Evolutionary conservation across 1,140 invertebrate genomes (phyloP).

Genomic region (Diabrotica virgifera): DNA sequence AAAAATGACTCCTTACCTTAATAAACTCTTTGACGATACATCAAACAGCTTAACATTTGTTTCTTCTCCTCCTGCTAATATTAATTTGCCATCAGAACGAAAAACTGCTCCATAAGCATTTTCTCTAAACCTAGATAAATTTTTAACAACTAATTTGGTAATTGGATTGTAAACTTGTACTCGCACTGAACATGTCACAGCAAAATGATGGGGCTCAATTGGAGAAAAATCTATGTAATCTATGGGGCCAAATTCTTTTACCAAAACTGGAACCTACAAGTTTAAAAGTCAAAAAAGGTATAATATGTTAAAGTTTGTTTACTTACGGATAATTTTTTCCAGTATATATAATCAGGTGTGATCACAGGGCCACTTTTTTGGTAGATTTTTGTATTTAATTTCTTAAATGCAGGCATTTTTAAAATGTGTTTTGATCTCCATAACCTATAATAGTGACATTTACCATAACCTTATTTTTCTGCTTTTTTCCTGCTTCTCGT

Average conservation of each 20-base stretch:
- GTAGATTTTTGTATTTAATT: constrained; percentile 70
- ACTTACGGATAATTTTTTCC: constrained; percentile 79
- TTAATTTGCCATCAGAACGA: constrained; percentile 77
- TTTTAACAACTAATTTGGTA: constrained; percentile 79
- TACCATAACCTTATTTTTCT: no score
- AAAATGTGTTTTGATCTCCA: background rate
- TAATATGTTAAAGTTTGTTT: background rate
- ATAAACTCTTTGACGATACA: constrained; percentile 70
- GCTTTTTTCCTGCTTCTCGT: no score
- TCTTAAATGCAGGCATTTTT: constrained; percentile 66
- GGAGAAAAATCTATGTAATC: constrained; percentile 90
- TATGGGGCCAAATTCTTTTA: constrained; percentile 90
- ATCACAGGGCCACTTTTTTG: constrained; percentile 62
- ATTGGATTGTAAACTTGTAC: constrained; percentile 91
- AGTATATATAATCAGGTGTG: constrained; percentile 76
- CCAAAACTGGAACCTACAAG: constrained; percentile 76
- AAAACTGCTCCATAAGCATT: constrained; percentile 84
- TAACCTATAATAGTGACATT: background rate
- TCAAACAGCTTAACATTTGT: constrained; percentile 86
- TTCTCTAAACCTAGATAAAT: constrained; percentile 82
- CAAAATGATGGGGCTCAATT: constrained; percentile 82
- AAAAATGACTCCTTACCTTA: constrained; percentile 46
- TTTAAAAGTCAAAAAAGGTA: constrained; percentile 13
- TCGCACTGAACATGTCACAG: constrained; percentile 84
- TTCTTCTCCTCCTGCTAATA: constrained; percentile 88